Percentiles rank a stretch among this genome's conserved stretches.
Conservation (phyloP, 2,113 vertebrate genomes). For the Phalacrocorax aristotelis region DNA sequence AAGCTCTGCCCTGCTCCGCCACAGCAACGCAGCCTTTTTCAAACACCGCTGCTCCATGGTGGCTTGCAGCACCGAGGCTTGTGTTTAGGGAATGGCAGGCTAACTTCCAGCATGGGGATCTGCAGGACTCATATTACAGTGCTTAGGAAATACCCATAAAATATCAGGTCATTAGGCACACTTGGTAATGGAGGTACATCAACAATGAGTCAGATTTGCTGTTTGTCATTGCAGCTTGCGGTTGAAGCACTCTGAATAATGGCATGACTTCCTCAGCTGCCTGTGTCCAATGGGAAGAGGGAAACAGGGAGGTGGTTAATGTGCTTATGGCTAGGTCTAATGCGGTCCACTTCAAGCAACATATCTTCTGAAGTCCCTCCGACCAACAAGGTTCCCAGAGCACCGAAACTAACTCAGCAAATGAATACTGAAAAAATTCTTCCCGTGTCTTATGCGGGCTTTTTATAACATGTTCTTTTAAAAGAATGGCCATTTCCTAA, state of each 20-base stretch:
- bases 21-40: neutral
- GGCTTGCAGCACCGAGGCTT: neutral
- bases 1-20: neutral
- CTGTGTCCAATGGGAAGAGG: neutral
- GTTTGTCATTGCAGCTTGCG: neutral
- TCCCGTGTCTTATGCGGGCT: neutral
- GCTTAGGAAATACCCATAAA: slow-evolving; percentile 46
- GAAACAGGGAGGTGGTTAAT: neutral
- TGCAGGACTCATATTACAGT: neutral
- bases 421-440: neutral
- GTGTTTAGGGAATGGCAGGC: neutral
- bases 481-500: neutral
- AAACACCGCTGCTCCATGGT: neutral
- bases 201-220: slow-evolving; percentile 53
- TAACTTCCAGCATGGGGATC: neutral
- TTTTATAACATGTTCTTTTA: neutral
- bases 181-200: neutral
- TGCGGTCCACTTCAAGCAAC: neutral
- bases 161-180: slow-evolving; percentile 2
- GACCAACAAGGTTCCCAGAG: fast-evolving
- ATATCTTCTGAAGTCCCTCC: neutral
- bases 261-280: neutral
- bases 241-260: neutral
- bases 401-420: fast-evolving
- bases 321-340: neutral